Percentiles rank a stretch among this genome's conserved stretches.
These are phyloP conservation scores for Phocoena phocoena DNA, from an alignment of 2,113 vertebrate genomes.

Conservation along the genomic window DNA sequence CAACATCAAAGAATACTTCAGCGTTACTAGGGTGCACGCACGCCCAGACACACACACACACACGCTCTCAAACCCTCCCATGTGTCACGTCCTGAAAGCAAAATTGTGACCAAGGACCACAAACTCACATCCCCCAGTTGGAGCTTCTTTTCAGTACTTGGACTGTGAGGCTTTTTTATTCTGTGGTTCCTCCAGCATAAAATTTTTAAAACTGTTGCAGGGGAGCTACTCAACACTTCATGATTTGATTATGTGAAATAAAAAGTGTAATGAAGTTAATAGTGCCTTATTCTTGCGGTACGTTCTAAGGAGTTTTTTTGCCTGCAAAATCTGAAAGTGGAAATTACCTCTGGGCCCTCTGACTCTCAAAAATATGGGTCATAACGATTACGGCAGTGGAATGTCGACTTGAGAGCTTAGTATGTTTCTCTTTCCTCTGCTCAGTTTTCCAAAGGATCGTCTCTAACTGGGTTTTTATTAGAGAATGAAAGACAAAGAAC, in stretches of 20 bases:
- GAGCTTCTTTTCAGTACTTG: not conserved
- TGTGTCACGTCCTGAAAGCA: not conserved
- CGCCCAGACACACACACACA: not conserved
- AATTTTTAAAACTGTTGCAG: constrained; percentile 36
- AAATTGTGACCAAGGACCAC: not conserved
- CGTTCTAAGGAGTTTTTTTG: constrained; percentile 32
- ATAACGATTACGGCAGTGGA: not conserved
- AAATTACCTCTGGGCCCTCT: constrained; percentile 57
- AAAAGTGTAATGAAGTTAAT: constrained; percentile 66
- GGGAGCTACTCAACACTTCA: constrained; percentile 33
- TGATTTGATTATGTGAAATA: constrained; percentile 63
- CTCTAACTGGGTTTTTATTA: not conserved
- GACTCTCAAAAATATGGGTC: constrained; percentile 28
- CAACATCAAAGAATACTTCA: constrained; percentile 14
- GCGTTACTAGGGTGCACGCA: rapidly evolving
- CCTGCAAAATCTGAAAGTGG: constrained; percentile 17
- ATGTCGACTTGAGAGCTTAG: not conserved
- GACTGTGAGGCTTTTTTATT: not conserved
- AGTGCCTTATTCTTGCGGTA: constrained; percentile 39
- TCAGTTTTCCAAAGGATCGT: constrained; percentile 7
- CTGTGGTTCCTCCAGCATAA: not conserved
- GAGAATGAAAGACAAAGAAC: not conserved
- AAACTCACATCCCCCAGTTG: not conserved
- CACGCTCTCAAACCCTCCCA: not conserved
- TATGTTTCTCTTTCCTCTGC: not conserved